A percentile compares a stretch with the other conserved stretches of the same genome.
phyloP scores from a whole-genome alignment of 2,888 invertebrate genomes.

The Drosophila leonis region DNA sequence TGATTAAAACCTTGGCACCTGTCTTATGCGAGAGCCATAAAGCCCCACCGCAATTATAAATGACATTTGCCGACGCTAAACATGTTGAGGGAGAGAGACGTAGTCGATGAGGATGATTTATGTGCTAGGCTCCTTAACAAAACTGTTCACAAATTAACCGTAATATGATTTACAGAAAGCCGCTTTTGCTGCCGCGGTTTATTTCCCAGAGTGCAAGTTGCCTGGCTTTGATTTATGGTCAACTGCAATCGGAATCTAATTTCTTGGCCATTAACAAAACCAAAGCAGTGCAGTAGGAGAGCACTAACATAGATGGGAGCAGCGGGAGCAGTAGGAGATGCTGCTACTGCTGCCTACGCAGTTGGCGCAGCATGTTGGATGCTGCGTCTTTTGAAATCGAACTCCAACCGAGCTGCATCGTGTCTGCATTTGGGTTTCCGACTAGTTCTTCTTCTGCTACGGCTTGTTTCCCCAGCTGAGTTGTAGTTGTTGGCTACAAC shows the following conservation, averaged over 20 bases:
- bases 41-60: conserved; percentile 59
- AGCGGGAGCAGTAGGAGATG: conserved; percentile 4
- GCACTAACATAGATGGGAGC: conserved; percentile 7
- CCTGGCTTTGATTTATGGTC: conserved; percentile 72
- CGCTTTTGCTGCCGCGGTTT: conserved; percentile 44
- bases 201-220: conserved; percentile 60
- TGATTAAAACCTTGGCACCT: conserved; percentile 47
- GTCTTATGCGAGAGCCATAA: conserved; percentile 23
- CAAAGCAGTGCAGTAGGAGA: conserved; percentile 35
- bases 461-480: conserved; percentile 21
- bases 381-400: conserved; percentile 50
- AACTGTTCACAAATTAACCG: conserved; percentile 79
- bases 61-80: conserved; percentile 62
- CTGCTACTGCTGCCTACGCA: conserved; percentile 64
- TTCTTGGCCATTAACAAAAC: conserved; percentile 79
- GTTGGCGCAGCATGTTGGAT: conserved; percentile 45
- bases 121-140: conserved; percentile 63
- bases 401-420: conserved; percentile 48
- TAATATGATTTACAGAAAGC: conserved; percentile 72
- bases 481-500: conserved; percentile 20
- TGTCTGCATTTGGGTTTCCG: conserved; percentile 20
- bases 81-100: conserved; percentile 26
- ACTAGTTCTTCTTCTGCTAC: conserved; percentile 29
- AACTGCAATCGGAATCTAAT: conserved; percentile 77
- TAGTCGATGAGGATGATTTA: conserved; percentile 59